Evolutionary conservation across 1,140 invertebrate genomes (phyloP).

Genomic region (Heliconius hermathena): DNA sequence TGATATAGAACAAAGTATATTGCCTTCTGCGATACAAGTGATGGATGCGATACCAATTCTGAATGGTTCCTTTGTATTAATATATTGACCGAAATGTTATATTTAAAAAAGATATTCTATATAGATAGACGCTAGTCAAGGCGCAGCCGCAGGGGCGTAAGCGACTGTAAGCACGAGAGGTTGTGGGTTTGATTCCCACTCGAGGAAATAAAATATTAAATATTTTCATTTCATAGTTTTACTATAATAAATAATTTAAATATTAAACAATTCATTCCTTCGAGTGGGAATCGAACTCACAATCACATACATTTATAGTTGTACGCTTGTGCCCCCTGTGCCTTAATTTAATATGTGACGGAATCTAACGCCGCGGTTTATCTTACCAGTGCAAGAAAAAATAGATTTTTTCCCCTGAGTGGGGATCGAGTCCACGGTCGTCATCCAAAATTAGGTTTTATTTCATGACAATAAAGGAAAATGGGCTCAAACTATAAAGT

Average conservation of each 20-base stretch:
- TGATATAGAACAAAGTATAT: slow-evolving; percentile 46
- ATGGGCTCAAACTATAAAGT: not conserved
- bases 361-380: no score
- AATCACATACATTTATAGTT: no score
- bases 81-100: not conserved
- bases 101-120: no score
- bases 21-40: slow-evolving; percentile 16
- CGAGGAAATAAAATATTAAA: not conserved
- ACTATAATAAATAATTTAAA: no score
- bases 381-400: no score
- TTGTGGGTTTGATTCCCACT: not conserved
- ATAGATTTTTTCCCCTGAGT: no score
- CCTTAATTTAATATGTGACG: no score
- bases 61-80: not conserved
- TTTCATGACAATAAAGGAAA: not conserved
- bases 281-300: no score
- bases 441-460: not conserved
- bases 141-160: not conserved
- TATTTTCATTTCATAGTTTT: not conserved
- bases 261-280: no score
- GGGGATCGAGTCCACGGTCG: no score
- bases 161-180: not conserved
- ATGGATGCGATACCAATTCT: slow-evolving; percentile 7
- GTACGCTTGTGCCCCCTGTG: no score
- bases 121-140: not conserved